A percentile compares a stretch with the other conserved stretches of the same genome.
These are phyloP conservation scores for Drosophila aldrichi DNA, from an alignment of 2,888 invertebrate genomes.

Conservation along the genomic window DNA sequence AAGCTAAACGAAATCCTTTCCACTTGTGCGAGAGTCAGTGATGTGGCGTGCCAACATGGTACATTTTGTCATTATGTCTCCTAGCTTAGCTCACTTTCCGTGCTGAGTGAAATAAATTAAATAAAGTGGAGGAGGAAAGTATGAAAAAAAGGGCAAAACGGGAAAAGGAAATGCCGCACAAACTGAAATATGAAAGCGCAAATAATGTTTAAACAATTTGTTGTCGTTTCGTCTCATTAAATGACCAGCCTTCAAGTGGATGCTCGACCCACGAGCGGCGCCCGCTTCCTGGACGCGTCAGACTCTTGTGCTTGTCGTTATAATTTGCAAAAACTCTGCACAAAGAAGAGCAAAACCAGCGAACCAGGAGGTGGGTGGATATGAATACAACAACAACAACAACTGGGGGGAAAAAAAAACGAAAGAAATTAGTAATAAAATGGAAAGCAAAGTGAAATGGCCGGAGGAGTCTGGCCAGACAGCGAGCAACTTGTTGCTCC, in stretches of 20 bases:
- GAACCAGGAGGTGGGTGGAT: not conserved
- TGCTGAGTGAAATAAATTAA: slow-evolving; percentile 11
- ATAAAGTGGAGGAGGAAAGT: slow-evolving; percentile 9
- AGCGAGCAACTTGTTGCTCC: slow-evolving; percentile 69
- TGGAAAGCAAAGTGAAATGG: slow-evolving; percentile 77
- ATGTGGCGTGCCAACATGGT: too few relatives aligned
- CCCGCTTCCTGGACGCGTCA: slow-evolving; percentile 34
- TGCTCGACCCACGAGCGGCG: slow-evolving; percentile 19
- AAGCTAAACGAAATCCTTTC: not conserved
- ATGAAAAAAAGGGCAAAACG: slow-evolving; percentile 28
- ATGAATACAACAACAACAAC: not conserved
- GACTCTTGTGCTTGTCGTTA: slow-evolving; percentile 67
- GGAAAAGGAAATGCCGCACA: slow-evolving; percentile 55
- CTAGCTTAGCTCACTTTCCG: not conserved
- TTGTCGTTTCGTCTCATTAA: slow-evolving; percentile 80
- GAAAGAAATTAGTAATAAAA: slow-evolving; percentile 78
- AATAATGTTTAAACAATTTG: slow-evolving; percentile 81
- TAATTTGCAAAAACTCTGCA: slow-evolving; percentile 73
- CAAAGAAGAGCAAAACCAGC: slow-evolving; percentile 35
- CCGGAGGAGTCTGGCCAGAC: slow-evolving; percentile 51
- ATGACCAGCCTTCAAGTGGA: slow-evolving; percentile 57
- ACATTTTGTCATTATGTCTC: slow-evolving; percentile 8
- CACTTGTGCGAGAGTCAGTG: too few relatives aligned
- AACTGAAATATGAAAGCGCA: slow-evolving; percentile 71
- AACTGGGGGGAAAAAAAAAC: slow-evolving; percentile 8